Evolutionary conservation across 2,113 vertebrate species (phyloP).

Genomic region (Aix galericulata): DNA sequence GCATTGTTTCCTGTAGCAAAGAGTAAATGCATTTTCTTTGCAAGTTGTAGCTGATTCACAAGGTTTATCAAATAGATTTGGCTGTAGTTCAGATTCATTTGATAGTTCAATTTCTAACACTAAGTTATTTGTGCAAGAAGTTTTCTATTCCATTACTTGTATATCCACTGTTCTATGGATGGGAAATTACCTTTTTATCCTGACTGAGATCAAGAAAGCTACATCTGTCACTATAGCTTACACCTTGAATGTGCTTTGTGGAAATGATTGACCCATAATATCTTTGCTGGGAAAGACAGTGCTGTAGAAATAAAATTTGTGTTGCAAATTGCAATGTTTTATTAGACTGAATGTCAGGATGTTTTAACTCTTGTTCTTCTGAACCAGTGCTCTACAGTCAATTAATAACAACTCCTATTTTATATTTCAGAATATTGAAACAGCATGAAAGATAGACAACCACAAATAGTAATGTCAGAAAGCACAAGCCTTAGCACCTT

Average conservation of each 20-base stretch:
- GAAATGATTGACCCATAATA: conserved; percentile 75
- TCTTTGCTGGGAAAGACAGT: conserved; percentile 66
- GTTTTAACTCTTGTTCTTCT: conserved; percentile 57
- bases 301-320: conserved; percentile 65
- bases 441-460: background rate
- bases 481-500: background rate
- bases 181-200: conserved; percentile 77
- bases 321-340: conserved; percentile 45
- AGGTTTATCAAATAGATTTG: conserved; percentile 78
- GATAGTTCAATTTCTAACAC: conserved; percentile 76
- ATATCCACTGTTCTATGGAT: conserved; percentile 60
- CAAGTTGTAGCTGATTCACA: conserved; percentile 63
- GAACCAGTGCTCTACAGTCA: background rate
- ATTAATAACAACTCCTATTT: background rate
- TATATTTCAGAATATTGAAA: conserved; percentile 2
- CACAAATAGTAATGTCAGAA: background rate
- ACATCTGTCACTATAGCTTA: conserved; percentile 55
- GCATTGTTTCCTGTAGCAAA: conserved; percentile 40
- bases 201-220: conserved; percentile 64
- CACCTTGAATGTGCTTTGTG: conserved; percentile 62
- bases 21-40: conserved; percentile 64
- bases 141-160: conserved; percentile 74
- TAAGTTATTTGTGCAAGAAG: conserved; percentile 77
- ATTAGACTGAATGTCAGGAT: conserved; percentile 16
- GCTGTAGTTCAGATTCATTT: conserved; percentile 75